These are phyloP conservation scores for Lomographa bimaculata DNA, from an alignment of 2,888 invertebrate species.

Conservation along the genomic window DNA sequence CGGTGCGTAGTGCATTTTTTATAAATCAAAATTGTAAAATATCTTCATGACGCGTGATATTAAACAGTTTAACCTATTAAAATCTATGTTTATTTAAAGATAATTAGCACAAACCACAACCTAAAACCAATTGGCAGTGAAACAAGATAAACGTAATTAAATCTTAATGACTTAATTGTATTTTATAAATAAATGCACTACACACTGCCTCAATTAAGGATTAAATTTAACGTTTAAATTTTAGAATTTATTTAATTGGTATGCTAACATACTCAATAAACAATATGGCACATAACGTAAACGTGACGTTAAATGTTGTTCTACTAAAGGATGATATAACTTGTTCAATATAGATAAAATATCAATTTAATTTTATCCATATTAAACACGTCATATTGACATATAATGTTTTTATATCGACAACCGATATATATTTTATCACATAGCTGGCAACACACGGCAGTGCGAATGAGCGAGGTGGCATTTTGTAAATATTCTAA, in stretches of 20 bases:
- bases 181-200: slow-evolving; percentile 1
- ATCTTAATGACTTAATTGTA: too few species aligned
- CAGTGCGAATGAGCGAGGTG: slow-evolving; percentile 68
- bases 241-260: slow-evolving; percentile 40
- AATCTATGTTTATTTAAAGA: too few species aligned
- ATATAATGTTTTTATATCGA: neutral
- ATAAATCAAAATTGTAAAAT: neutral
- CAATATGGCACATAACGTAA: slow-evolving; percentile 20
- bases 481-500: slow-evolving; percentile 78
- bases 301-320: slow-evolving; percentile 9
- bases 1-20: slow-evolving; percentile 14
- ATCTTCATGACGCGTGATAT: too few species aligned
- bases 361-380: too few species aligned
- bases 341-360: neutral
- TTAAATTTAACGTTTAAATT: slow-evolving; percentile 42
- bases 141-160: too few species aligned
- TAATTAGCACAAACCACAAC: too few species aligned
- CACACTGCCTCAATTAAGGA: slow-evolving; percentile 1
- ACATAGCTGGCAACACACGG: slow-evolving; percentile 50
- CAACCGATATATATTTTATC: neutral
- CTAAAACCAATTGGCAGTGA: too few species aligned
- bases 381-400: neutral
- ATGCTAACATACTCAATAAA: slow-evolving; percentile 39
- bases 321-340: neutral
- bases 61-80: too few species aligned